phyloP scores from a whole-genome alignment of 1,140 invertebrate species.

The Bombus waltoni region DNA sequence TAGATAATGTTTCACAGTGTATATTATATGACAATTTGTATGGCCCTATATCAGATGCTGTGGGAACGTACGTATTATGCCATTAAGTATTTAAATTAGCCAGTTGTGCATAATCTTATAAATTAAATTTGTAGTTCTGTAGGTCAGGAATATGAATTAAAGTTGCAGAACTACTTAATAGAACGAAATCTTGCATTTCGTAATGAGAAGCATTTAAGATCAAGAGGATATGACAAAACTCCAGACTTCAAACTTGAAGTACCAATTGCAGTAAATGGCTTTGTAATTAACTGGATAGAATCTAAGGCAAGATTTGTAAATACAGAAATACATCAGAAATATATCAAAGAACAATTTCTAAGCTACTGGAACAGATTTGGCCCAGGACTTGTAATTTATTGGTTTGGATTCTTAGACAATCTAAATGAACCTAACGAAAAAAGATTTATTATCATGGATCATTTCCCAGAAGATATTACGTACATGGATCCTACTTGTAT shows the following conservation, averaged over 20 bases:
- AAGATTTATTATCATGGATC: conserved; percentile 87
- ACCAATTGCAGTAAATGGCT: conserved; percentile 93
- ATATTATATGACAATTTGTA: conserved; percentile 82
- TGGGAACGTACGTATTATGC: conserved; percentile 86
- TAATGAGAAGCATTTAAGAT: conserved; percentile 91
- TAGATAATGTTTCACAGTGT: conserved; percentile 64
- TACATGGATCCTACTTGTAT: conserved; percentile 73
- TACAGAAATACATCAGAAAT: conserved; percentile 90
- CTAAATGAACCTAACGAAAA: conserved; percentile 85
- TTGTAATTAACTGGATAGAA: conserved; percentile 97
- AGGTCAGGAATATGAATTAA: conserved; percentile 90
- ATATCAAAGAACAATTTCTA: conserved; percentile 93
- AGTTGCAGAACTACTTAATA: conserved; percentile 85
- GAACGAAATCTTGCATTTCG: conserved; percentile 87
- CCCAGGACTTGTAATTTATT: conserved; percentile 96
- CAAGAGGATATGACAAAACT: conserved; percentile 96
- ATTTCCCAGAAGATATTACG: conserved; percentile 84
- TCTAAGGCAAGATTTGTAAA: conserved; percentile 97
- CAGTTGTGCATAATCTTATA: background rate
- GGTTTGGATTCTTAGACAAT: conserved; percentile 95
- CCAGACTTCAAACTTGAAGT: conserved; percentile 96
- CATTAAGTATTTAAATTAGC: conserved; percentile 33
- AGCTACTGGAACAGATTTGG: conserved; percentile 98
- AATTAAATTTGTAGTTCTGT: conserved; percentile 83
- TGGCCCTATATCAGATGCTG: conserved; percentile 89